Conservation (phyloP, 2,797 vertebrate species). For the Melanotaenia nigrans region DNA sequence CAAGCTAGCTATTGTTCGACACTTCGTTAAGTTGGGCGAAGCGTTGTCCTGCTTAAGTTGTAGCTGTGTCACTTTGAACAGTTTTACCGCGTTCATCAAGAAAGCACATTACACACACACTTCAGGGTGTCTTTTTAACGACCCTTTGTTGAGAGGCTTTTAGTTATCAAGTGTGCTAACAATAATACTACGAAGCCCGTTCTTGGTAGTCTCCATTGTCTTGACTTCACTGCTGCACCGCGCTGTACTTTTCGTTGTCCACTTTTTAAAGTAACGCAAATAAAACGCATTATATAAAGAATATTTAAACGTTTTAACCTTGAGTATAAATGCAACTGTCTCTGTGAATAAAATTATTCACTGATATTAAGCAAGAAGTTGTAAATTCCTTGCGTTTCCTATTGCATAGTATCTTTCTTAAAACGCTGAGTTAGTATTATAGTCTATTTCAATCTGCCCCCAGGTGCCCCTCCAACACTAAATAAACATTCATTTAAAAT, state of each 20-base stretch:
- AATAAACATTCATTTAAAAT: not conserved
- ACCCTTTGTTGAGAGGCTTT: constrained; percentile 1
- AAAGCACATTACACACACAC: not conserved
- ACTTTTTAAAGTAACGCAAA: constrained; percentile 11
- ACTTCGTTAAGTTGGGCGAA: constrained; percentile 67
- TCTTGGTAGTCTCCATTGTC: constrained; percentile 69
- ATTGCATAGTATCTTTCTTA: not conserved
- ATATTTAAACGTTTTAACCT: not conserved
- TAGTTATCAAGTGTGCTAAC: constrained; percentile 27
- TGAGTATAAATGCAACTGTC: not conserved
- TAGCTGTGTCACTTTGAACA: constrained; percentile 3
- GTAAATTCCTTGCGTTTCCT: not conserved
- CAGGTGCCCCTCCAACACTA: not conserved
- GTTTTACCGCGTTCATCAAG: not conserved
- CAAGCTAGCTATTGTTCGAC: constrained; percentile 74
- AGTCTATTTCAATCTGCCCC: not conserved
- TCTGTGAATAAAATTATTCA: not conserved
- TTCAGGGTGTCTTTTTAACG: not conserved
- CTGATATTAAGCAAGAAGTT: not conserved
- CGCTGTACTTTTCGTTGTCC: constrained; percentile 39
- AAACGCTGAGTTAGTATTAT: not conserved
- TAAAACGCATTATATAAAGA: not conserved
- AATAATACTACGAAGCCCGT: constrained; percentile 27
- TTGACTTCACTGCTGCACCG: constrained; percentile 36
- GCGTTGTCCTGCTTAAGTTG: constrained; percentile 26